Percentiles rank a stretch among this genome's conserved stretches.
phyloP scores from a whole-genome alignment of 1,140 invertebrate species.

The Centruroides vittatus region DNA sequence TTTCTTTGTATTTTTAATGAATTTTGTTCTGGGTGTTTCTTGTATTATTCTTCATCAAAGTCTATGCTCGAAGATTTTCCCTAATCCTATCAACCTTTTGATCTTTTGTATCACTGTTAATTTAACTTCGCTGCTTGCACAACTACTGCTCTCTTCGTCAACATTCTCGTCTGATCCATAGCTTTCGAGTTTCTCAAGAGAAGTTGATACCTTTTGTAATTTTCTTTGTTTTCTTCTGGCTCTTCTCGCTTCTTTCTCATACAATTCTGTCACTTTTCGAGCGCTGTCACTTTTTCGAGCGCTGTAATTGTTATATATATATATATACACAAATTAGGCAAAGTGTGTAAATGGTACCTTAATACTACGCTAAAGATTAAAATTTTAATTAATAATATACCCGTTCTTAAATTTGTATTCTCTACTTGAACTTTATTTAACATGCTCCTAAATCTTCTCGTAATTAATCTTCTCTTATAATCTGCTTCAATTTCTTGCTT shows the following conservation, averaged over 20 bases:
- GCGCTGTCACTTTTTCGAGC: conserved; percentile 8
- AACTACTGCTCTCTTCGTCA: conserved; percentile 3
- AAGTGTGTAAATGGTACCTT: too few relatives aligned
- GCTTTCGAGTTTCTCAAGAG: too few relatives aligned
- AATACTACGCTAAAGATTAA: background rate
- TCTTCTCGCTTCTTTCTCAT: conserved; percentile 8
- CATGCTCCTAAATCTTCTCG: conserved; percentile 61
- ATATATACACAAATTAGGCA: too few relatives aligned
- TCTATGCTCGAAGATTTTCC: too few relatives aligned
- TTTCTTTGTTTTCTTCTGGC: conserved; percentile 9
- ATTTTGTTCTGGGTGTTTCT: too few relatives aligned
- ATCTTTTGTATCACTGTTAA: conserved; percentile 4
- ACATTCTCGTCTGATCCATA: conserved; percentile 1
- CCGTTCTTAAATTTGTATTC: conserved; percentile 42
- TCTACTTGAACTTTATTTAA: conserved; percentile 63
- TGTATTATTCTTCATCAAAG: too few relatives aligned
- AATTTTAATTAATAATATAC: background rate
- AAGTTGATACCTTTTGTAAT: background rate
- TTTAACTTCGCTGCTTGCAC: conserved; percentile 6
- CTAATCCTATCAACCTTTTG: conserved; percentile 4
- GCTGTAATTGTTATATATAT: background rate
- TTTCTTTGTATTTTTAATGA: too few relatives aligned
- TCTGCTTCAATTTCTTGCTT: conserved; percentile 88
- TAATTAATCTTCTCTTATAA: conserved; percentile 64
- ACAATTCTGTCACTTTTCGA: conserved; percentile 11